These are phyloP conservation scores for Leptobrachium ailaonicum DNA, from an alignment of 2,113 vertebrate genomes.

Conservation along the genomic window DNA sequence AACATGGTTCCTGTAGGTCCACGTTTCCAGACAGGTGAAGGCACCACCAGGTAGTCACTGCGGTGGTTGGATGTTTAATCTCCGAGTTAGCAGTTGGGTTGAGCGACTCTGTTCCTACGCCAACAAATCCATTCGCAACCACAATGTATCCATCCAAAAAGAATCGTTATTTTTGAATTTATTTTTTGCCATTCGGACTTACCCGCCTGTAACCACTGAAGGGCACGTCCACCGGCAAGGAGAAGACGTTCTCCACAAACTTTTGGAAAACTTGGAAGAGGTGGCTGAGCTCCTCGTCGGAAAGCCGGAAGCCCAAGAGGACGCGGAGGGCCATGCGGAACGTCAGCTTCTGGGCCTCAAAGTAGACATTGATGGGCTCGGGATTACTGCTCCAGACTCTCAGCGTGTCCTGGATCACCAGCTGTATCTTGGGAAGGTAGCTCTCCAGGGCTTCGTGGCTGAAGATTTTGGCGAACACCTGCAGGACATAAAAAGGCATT, in stretches of 20 bases:
- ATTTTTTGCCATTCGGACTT: constrained; percentile 39
- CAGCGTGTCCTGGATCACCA: constrained; percentile 93
- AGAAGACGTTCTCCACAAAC: constrained; percentile 96
- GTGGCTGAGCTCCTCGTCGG: constrained; percentile 84
- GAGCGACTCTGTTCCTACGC: too few species aligned
- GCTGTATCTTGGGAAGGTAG: constrained; percentile 94
- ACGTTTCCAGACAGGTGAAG: too few species aligned
- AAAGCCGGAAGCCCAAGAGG: constrained; percentile 89
- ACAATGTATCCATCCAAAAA: too few species aligned
- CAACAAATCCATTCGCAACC: too few species aligned
- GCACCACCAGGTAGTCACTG: too few species aligned
- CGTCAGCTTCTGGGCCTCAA: constrained; percentile 88
- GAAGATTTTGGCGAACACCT: constrained; percentile 96
- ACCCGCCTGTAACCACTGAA: constrained; percentile 95
- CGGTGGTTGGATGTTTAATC: too few species aligned
- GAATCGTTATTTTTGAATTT: too few species aligned
- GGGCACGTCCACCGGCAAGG: constrained; percentile 90
- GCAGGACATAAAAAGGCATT: not conserved
- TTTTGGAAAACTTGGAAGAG: constrained; percentile 93
- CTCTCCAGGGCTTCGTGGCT: constrained; percentile 93
- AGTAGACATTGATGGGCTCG: constrained; percentile 91
- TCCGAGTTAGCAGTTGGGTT: too few species aligned
- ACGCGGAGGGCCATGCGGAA: constrained; percentile 95
- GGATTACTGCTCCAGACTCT: constrained; percentile 90
- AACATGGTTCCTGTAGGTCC: not conserved